These are phyloP conservation scores for Sphaeridia pumilis DNA, from an alignment of 2,888 invertebrate species.

Conservation along the genomic window DNA sequence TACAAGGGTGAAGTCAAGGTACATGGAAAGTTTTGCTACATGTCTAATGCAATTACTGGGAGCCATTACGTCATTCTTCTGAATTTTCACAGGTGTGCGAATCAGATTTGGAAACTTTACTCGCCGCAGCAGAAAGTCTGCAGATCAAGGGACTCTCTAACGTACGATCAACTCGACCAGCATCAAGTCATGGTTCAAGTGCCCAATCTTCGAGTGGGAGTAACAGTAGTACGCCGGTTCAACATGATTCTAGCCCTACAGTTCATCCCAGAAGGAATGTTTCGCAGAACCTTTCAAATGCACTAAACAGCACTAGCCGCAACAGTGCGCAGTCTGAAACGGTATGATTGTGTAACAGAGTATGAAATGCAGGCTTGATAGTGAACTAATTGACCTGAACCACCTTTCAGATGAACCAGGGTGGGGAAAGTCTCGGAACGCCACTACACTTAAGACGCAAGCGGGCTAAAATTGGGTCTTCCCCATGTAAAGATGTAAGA, in stretches of 20 bases:
- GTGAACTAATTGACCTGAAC: too few relatives aligned
- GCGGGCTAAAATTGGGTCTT: slow-evolving; percentile 17
- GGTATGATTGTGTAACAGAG: too few relatives aligned
- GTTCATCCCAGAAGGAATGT: not conserved
- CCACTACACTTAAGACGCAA: slow-evolving; percentile 24
- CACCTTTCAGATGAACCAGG: not conserved
- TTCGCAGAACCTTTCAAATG: not conserved
- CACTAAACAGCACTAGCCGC: too few relatives aligned
- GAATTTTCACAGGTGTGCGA: slow-evolving; percentile 38
- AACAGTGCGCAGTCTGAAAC: too few relatives aligned
- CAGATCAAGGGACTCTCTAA: slow-evolving; percentile 45
- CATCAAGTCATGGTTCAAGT: slow-evolving; percentile 9
- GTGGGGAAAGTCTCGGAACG: slow-evolving; percentile 7
- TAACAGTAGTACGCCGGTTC: slow-evolving; percentile 4
- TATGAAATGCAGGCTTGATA: too few relatives aligned
- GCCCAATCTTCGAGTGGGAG: slow-evolving; percentile 7
- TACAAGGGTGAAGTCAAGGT: slow-evolving; percentile 46
- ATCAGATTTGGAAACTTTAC: slow-evolving; percentile 41
- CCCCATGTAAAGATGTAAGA: slow-evolving; percentile 20
- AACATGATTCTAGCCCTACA: not conserved
- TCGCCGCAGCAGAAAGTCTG: slow-evolving; percentile 42
- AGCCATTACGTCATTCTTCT: not conserved
- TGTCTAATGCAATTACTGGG: not conserved
- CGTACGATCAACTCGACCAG: slow-evolving; percentile 33
- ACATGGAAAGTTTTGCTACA: not conserved